Percentiles rank a stretch among this genome's conserved stretches.
Conservation (phyloP, 2,888 invertebrate genomes). For the Dermolepida albohirtum region DNA sequence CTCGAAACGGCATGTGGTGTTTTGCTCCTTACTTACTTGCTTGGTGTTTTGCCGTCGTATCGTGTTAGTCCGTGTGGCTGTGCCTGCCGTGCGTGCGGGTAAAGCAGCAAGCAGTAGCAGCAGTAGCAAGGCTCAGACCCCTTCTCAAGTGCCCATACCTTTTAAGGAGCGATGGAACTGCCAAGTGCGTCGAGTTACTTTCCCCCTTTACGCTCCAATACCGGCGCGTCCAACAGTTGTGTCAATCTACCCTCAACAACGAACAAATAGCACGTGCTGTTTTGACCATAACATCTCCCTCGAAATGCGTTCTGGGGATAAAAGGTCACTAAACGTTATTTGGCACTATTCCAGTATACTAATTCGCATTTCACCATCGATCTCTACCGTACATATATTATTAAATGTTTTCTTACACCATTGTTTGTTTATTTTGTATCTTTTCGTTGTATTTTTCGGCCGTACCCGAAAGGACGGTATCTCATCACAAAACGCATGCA, state of each 20-base stretch:
- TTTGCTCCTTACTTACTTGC: background rate
- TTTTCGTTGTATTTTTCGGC: slow-evolving; percentile 1
- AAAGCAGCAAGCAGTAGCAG: slow-evolving; percentile 32
- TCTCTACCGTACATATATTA: slow-evolving; percentile 2
- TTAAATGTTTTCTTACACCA: slow-evolving; percentile 24
- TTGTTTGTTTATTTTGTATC: slow-evolving; percentile 36
- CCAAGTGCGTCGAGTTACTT: slow-evolving; percentile 64
- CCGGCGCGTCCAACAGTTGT: slow-evolving; percentile 42
- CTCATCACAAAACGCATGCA: background rate
- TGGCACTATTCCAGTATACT: slow-evolving; percentile 42
- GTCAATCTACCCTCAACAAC: slow-evolving; percentile 50
- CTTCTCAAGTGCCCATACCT: slow-evolving; percentile 65
- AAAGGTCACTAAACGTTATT: slow-evolving; percentile 43
- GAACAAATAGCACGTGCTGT: slow-evolving; percentile 48
- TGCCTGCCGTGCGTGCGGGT: slow-evolving; percentile 1
- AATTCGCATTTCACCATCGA: slow-evolving; percentile 37
- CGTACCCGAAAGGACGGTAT: slow-evolving; percentile 8
- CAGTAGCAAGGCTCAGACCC: slow-evolving; percentile 54
- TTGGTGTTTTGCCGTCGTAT: slow-evolving; percentile 30
- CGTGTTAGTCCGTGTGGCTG: background rate
- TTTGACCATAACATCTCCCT: slow-evolving; percentile 35
- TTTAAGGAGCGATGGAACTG: slow-evolving; percentile 65
- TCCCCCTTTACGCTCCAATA: slow-evolving; percentile 51
- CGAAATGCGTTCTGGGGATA: slow-evolving; percentile 31
- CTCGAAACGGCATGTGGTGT: slow-evolving; percentile 50